Evolutionary conservation across 2,113 vertebrate genomes (phyloP).

Genomic region (Alligator mississippiensis): DNA sequence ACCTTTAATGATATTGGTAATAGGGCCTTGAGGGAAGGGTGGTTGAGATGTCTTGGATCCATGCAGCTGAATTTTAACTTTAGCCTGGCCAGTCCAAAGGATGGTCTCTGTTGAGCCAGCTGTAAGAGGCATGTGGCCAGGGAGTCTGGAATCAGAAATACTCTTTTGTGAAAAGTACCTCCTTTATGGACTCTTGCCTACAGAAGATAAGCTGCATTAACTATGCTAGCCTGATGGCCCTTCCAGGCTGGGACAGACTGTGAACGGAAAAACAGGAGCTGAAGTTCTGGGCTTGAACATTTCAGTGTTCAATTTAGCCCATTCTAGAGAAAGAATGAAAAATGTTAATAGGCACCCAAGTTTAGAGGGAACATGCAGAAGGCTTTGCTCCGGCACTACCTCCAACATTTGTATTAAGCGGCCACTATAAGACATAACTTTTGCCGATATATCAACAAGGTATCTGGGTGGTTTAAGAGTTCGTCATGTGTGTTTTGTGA

Average conservation of each 20-base stretch:
- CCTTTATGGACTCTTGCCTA: too few species aligned
- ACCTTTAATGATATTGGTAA: neutral
- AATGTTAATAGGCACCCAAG: neutral
- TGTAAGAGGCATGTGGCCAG: too few species aligned
- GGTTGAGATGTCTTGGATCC: too few species aligned
- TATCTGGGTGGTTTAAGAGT: neutral
- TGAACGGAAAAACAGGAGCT: neutral
- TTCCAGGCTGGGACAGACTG: neutral
- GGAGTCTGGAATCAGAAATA: too few species aligned
- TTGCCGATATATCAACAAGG: neutral
- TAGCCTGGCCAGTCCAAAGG: too few species aligned
- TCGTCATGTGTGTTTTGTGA: fast-evolving
- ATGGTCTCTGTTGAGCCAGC: too few species aligned
- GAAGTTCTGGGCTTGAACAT: neutral
- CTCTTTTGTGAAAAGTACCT: too few species aligned
- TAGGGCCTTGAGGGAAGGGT: too few species aligned
- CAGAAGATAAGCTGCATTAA: too few species aligned
- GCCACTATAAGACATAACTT: neutral
- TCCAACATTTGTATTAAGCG: neutral
- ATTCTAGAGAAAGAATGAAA: fast-evolving
- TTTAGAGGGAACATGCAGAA: neutral
- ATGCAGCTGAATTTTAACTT: too few species aligned
- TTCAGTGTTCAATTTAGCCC: neutral
- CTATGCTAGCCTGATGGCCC: too few species aligned
- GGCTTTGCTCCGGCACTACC: neutral